Base-by-base conservation (phyloP, 2,113 vertebrate species). In the Brachyhypopomus gauderio region DNA sequence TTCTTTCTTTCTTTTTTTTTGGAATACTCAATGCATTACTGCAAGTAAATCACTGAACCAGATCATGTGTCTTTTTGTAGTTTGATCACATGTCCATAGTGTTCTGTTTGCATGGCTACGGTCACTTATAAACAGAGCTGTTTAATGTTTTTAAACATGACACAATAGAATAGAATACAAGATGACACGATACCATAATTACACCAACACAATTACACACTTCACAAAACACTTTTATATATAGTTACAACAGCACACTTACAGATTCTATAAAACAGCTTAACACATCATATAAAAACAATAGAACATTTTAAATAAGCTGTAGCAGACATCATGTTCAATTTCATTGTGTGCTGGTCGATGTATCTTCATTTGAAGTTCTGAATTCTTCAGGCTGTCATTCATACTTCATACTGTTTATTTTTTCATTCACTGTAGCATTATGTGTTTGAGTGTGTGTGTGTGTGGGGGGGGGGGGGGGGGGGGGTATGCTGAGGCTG, bases 41-140 rank as follows among this genome's bases (percentile, higher is more conserved):
- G 55, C 16, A 20, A 56, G 27, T 56, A 34, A 62, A 67, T 17
- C 1, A 22, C 9, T n/a, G 7, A 66, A n/a, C 17, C 0, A n/a
- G 3, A 16, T 45, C 45, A 17, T 52, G 70, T 55, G 71, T 27
- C 45, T 55, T 23, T 25, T 7, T 72, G 55, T 48, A 55, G 4
- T 72, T 66, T 52, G 11, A 22, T 17, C 59, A 66, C 45, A 16
- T 48, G 7, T 36, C 17, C 19, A 27, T 52, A 59, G 19, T 52
- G 41, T 77, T 77, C 60, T 77, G 41, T 77, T n/a, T 36, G 30
- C 27, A 19, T 30, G 30, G 75, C 45, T 7, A 1, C 30, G 63
- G 34, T 38, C 30, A 78, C 76, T 58, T 78, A 78, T 78, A 58
- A 78, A 78, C 76, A 78, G 64, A 16, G 30, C 19, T 20, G 36